Evolutionary conservation across 92 coral and sea anemone species (phyloP), one percentile per base, ranked within the genome.

Genomic region (Parazoanthus atlanticus): DNA sequence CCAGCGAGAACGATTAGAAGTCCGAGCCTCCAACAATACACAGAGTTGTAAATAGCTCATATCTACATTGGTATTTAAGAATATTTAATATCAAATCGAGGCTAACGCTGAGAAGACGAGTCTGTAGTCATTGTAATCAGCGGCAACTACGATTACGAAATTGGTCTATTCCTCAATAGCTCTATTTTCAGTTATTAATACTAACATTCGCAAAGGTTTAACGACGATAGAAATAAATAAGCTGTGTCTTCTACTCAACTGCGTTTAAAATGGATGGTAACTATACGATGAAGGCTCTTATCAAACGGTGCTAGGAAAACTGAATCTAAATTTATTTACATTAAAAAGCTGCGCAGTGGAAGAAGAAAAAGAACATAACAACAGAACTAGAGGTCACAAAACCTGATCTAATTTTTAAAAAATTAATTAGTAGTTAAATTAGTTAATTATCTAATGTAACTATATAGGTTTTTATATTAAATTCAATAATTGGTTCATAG

Each of bases 301-400:
- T 11, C 76, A 28, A 71, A 26, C 5, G 2, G 25, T 71, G 84
- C n/a, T 6, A 33, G 21, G 34, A 56, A 79, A 28, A 15, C n/a
- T 76, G 9, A 1, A 26, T 78, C 31, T 15, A n/a, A 26, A 80
- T 29, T 31, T 80, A 80, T 80, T 31, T 80, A 80, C 84, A 80
- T 25, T 80, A n/a, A 80, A 80, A 54, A 79, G 70, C 13, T 30
- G 38, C 12, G 47, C 25, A 56, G 33, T 11, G 15, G 0, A 31
- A 56, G 33, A 80, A 23, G 26, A 6, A 61, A 61, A 61, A 61
- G 8, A 21, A 61, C 28, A 19, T 17, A 6, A 61, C 2, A 17
- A 61, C 21, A 25, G 26, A 61, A 28, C 69, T 61, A 23, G 26
- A 61, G 69, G 69, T 61, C 28, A 25, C 11, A 16, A 80, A 31